Base-by-base conservation (phyloP, 1,140 invertebrate genomes). In the Battus philenor region DNA sequence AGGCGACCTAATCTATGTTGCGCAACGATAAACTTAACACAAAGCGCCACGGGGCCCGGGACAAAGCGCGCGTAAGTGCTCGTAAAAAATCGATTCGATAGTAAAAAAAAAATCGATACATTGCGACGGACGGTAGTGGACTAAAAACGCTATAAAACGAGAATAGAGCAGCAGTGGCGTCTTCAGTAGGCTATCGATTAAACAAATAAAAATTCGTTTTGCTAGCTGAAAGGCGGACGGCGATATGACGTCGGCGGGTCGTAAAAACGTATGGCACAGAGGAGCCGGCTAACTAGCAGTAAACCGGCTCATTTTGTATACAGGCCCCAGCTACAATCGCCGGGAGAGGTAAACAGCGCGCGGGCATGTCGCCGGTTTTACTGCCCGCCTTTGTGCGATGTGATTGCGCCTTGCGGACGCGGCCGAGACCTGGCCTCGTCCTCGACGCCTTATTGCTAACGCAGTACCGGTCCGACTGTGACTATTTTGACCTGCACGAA, bases 141-240 rank as follows among this genome's bases (percentile, higher is more conserved):
- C 75, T 77, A 20, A 20, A 20, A 63, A 68, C 57, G 53, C 60
- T 56, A 67, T 78, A 74, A 74, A 70, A 52, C 66, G 48, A 69
- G 80, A 81, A 84, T 77, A 84, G 70, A 64, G 54, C 56, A 59
- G 57, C 66, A 64, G 61, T 69, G 54, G 67, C 65, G 67, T 79
- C 74, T 81, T 79, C 70, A 76, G 68, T 74, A 72, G 68, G 41
- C 62, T 78, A 81, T 84, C 69, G 80, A 82, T 84, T 84, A 81
- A 84, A 84, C 76, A 80, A 81, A 84, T 84, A 80, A 84, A 84
- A 81, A 72, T 60, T 38, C 61, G 77, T 81, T 78, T 79, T 69
- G 74, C 75, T 66, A 69, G 67, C 61, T 71, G 61, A 75, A 78
- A 81, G 75, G 67, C 76, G 65, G 73, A 76, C 77, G 73, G 71